Evolutionary conservation across 2,113 vertebrate species (phyloP), one percentile per base, ranked within the genome.

Genomic region (Mesocricetus auratus): DNA sequence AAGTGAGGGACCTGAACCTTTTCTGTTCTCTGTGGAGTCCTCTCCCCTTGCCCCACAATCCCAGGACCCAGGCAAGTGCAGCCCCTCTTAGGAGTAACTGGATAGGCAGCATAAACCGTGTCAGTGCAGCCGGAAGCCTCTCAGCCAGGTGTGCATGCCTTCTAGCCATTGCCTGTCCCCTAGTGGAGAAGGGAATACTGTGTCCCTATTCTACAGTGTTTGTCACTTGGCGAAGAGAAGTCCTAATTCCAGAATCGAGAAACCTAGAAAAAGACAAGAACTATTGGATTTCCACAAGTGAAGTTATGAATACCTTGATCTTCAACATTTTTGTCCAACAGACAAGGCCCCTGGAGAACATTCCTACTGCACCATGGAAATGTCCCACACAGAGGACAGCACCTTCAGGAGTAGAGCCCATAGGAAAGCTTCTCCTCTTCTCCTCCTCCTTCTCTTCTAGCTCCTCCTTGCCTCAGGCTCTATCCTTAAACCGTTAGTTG

Each of bases 201-300:
- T 24, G 53, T 62, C 69, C 56, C 90, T 64, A 45, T 42, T n/a
- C 45, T 66, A 42, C 7, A 66, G 3, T 26, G n/a, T 36, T 69
- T 78, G n/a, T 69, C 73, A 50, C 58, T 7, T 33, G 66, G 7
- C 9, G 22, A 75, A 71, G 16, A 36, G 50, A 10, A 13, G 36
- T 94, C 89, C 69, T 85, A 66, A n/a, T 26, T 74, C 56, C 71
- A 93, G 81, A 96, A 29, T 77, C 69, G 31, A 13, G 71, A 7
- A 68, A 50, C 39, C 75, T 89, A 68, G 69, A 6, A 87, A 66
- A 86, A 17, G 21, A 39, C 66, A 74, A 21, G 13, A 87, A 73
- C 22, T n/a, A 1, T 24, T n/a, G 36, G 0, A 17, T 86, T 83
- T 90, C 19, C 86, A 66, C 64, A 81, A 81, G 29, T 93, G 39